Conservation (phyloP, 2,797 vertebrate species). For the Myotis pilosus region DNA sequence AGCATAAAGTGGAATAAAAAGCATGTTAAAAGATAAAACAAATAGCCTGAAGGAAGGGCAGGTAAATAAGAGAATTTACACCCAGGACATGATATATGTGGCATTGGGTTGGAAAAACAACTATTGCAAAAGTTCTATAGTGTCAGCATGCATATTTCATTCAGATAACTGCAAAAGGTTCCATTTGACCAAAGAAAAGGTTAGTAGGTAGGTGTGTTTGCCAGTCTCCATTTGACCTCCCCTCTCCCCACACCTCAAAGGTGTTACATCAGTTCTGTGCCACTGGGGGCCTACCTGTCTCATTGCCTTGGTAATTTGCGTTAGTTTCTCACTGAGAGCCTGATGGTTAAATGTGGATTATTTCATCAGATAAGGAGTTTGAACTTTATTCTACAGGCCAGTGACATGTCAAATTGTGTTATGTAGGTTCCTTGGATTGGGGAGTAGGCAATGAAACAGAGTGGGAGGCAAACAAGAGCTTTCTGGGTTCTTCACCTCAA, state of each 20-base stretch:
- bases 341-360: background rate
- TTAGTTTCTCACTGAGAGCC: background rate
- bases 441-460: background rate
- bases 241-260: background rate
- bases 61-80: background rate
- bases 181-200: background rate
- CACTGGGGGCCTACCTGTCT: background rate
- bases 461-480: background rate
- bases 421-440: background rate
- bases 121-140: background rate
- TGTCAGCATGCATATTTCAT: background rate
- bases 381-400: background rate
- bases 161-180: background rate
- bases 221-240: background rate
- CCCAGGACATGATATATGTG: background rate
- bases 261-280: background rate
- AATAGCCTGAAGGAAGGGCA: background rate
- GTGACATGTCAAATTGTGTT: background rate
- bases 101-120: background rate
- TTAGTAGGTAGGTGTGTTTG: background rate
- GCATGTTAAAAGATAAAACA: background rate
- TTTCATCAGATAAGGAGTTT: background rate
- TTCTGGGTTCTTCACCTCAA: background rate
- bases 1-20: background rate
- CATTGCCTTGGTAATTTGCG: background rate